Conservation (phyloP, 2,888 invertebrate genomes). For the Balanococcus diminutus region DNA sequence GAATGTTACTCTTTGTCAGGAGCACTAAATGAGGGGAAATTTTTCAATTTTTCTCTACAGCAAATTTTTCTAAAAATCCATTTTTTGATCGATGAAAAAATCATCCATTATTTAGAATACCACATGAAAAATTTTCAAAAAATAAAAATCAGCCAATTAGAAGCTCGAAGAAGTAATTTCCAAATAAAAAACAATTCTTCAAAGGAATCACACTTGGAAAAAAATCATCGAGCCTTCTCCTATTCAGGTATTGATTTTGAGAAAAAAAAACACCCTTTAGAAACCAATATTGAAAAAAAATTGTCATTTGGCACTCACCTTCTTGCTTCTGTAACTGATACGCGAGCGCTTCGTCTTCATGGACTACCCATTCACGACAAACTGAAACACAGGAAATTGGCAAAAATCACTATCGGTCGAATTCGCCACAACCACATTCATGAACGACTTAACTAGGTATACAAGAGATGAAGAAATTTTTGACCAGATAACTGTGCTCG, state of each 20-base stretch:
- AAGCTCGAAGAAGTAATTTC: neutral
- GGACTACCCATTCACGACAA: conserved; percentile 81
- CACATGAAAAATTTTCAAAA: too few relatives aligned
- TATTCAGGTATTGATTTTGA: too few relatives aligned
- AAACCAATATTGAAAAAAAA: conserved; percentile 43
- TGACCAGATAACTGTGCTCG: neutral
- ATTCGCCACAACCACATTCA: neutral
- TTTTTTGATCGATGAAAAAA: too few relatives aligned
- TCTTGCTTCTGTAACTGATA: conserved; percentile 81
- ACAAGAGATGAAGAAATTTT: neutral
- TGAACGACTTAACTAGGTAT: neutral
- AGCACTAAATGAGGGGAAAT: too few relatives aligned
- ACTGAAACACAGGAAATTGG: conserved; percentile 65
- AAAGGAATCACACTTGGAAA: neutral
- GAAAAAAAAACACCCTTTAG: neutral
- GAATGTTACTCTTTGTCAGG: too few relatives aligned
- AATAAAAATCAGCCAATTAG: too few relatives aligned
- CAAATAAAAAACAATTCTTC: neutral
- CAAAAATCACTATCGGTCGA: conserved; percentile 26
- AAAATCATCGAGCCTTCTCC: too few relatives aligned
- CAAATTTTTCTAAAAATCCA: too few relatives aligned
- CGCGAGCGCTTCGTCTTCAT: conserved; percentile 82
- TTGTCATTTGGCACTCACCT: conserved; percentile 68
- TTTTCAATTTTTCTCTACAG: too few relatives aligned
- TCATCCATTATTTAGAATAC: too few relatives aligned